These are phyloP conservation scores for Petrolisthes manimaculis DNA, from an alignment of 2,888 invertebrate genomes.

Conservation along the genomic window DNA sequence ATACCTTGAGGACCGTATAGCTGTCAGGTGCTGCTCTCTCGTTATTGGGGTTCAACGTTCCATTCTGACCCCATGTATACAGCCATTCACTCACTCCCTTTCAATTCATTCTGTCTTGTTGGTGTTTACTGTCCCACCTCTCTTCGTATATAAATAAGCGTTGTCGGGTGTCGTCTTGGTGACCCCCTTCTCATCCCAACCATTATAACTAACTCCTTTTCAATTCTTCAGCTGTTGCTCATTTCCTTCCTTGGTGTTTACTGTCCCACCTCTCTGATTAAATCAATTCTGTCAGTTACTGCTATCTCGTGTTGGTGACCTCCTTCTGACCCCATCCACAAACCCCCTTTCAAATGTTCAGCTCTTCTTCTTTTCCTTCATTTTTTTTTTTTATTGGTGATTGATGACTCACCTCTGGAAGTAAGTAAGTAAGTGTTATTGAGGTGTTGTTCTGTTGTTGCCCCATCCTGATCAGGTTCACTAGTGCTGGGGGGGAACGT, in stretches of 20 bases:
- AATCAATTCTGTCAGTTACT: too few relatives aligned
- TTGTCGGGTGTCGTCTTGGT: too few relatives aligned
- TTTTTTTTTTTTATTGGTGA: not conserved
- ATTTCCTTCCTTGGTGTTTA: too few relatives aligned
- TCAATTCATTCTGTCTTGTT: too few relatives aligned
- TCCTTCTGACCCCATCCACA: not conserved
- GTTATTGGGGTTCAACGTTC: not conserved
- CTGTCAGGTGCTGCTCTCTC: constrained; percentile 36
- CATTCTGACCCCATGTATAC: not conserved
- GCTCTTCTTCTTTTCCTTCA: not conserved
- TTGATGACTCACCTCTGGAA: not conserved
- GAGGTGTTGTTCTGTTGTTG: not conserved
- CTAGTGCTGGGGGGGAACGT: constrained; percentile 25
- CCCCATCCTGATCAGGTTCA: constrained; percentile 37
- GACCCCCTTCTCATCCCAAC: too few relatives aligned
- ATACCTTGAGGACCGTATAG: constrained; percentile 51
- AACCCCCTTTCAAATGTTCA: not conserved
- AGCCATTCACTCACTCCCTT: not conserved
- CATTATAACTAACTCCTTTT: too few relatives aligned
- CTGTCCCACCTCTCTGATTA: too few relatives aligned
- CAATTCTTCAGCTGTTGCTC: too few relatives aligned
- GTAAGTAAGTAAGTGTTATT: too few relatives aligned
- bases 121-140: not conserved
- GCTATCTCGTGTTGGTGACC: too few relatives aligned
- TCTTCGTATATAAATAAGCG: too few relatives aligned